phyloP scores from a whole-genome alignment of 2,888 invertebrate species.

The Parasteatoda lunata region DNA sequence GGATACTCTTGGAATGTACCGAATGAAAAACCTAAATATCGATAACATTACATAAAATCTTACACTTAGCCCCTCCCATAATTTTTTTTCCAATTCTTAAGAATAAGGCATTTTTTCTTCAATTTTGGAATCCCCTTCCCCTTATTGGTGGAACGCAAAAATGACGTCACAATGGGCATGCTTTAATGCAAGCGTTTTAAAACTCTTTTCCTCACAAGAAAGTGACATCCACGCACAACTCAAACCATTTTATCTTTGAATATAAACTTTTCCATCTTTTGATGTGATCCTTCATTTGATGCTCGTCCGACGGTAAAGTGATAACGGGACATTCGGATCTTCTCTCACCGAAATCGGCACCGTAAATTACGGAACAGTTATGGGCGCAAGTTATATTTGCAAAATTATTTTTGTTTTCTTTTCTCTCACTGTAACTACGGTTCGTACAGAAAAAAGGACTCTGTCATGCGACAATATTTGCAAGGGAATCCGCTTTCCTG shows the following conservation, averaged over 20 bases:
- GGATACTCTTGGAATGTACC: too few species aligned
- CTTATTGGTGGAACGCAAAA: slow-evolving; percentile 17
- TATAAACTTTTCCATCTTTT: slow-evolving; percentile 32
- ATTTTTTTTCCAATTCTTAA: slow-evolving; percentile 36
- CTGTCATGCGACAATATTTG: slow-evolving; percentile 32
- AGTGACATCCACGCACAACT: slow-evolving; percentile 55
- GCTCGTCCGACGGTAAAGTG: neutral
- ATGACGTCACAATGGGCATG: slow-evolving; percentile 61
- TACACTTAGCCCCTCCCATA: slow-evolving; percentile 56
- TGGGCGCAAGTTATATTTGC: slow-evolving; percentile 41
- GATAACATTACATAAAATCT: slow-evolving; percentile 4
- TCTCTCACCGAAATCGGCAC: neutral
- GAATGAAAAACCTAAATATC: too few species aligned
- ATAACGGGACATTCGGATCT: neutral
- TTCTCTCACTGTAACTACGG: slow-evolving; percentile 20
- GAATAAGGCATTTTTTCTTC: slow-evolving; percentile 39
- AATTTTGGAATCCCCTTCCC: slow-evolving; percentile 26
- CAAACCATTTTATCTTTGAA: slow-evolving; percentile 40
- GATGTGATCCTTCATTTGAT: neutral
- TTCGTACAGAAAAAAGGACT: slow-evolving; percentile 46
- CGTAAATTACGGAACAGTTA: neutral
- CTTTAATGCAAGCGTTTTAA: slow-evolving; percentile 66
- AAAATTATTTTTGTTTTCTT: slow-evolving; percentile 26
- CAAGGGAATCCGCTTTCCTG: slow-evolving; percentile 41
- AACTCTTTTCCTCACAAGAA: slow-evolving; percentile 49